Percentiles rank a stretch among this genome's conserved stretches.
Evolutionary conservation across 2,888 invertebrate genomes (phyloP).

Genomic region (Stictocephala bisonia): DNA sequence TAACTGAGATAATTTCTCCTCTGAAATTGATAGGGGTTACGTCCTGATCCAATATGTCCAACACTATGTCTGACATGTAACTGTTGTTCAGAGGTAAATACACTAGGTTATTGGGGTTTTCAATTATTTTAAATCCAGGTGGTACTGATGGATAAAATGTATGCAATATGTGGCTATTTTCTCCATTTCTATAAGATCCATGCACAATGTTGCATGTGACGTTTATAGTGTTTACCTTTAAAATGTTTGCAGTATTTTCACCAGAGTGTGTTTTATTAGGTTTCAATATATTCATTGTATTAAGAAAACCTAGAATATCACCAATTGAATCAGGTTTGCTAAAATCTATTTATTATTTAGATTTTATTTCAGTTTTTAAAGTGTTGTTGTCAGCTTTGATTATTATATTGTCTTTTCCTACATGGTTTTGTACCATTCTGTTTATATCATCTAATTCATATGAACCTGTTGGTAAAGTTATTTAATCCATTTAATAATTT

Average conservation of each 20-base stretch:
- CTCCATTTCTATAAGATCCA: constrained; percentile 26
- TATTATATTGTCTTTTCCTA: background rate
- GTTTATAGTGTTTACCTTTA: background rate
- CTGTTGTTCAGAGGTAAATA: too few relatives aligned
- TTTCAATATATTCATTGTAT: background rate
- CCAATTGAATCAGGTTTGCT: background rate
- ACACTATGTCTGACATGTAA: too few relatives aligned
- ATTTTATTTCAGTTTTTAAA: background rate
- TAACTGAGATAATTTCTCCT: background rate
- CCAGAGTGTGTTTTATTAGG: background rate
- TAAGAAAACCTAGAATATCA: background rate
- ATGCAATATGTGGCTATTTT: constrained; percentile 14
- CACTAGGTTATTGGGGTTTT: background rate
- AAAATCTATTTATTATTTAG: background rate
- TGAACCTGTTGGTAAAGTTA: background rate
- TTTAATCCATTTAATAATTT: too few relatives aligned
- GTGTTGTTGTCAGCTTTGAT: too few relatives aligned
- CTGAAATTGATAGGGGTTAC: background rate
- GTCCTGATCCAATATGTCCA: background rate
- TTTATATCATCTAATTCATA: background rate
- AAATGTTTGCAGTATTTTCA: background rate
- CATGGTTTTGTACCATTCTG: background rate
- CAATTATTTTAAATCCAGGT: background rate
- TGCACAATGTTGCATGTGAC: constrained; percentile 28
- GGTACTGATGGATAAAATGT: background rate